A percentile compares a stretch with the other conserved stretches of the same genome.
These are phyloP conservation scores for Tokudaia tokunoshimensis DNA, from an alignment of 2,797 vertebrate genomes.

Conservation along the genomic window DNA sequence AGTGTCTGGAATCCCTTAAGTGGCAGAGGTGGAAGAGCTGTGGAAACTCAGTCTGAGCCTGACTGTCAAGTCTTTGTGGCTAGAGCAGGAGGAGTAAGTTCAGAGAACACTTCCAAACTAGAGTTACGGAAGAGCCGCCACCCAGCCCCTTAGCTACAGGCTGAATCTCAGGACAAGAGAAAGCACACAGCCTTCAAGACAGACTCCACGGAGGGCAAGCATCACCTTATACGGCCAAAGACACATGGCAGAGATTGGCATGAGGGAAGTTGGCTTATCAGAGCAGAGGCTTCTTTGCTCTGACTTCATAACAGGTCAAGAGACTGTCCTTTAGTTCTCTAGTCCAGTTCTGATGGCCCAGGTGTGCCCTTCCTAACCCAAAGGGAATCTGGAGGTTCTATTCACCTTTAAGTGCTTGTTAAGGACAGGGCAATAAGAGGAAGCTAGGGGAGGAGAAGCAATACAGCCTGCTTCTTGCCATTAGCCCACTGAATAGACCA, in stretches of 20 bases:
- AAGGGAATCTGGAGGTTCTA: background rate
- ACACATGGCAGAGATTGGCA: background rate
- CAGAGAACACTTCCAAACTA: background rate
- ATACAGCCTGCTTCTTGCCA: background rate
- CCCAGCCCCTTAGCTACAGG: slow-evolving; percentile 8
- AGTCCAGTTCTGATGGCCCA: too few species aligned
- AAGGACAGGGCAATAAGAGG: background rate
- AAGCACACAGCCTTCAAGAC: background rate
- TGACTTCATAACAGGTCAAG: background rate
- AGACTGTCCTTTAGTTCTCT: too few species aligned
- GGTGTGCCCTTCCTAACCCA: background rate
- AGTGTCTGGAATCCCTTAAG: background rate
- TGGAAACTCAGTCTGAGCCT: background rate
- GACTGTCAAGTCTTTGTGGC: background rate
- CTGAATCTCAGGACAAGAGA: background rate
- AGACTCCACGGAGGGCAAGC: background rate
- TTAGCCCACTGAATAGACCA: background rate
- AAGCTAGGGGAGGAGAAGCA: background rate
- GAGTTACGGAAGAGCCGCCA: slow-evolving; percentile 5
- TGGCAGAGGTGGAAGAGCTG: background rate
- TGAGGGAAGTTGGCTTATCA: background rate
- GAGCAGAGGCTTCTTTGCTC: background rate
- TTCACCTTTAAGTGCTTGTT: slow-evolving; percentile 21
- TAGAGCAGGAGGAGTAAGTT: background rate
- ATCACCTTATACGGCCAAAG: background rate